Conservation (phyloP, 2,797 vertebrate genomes). For the Enteromius viviparus region DNA sequence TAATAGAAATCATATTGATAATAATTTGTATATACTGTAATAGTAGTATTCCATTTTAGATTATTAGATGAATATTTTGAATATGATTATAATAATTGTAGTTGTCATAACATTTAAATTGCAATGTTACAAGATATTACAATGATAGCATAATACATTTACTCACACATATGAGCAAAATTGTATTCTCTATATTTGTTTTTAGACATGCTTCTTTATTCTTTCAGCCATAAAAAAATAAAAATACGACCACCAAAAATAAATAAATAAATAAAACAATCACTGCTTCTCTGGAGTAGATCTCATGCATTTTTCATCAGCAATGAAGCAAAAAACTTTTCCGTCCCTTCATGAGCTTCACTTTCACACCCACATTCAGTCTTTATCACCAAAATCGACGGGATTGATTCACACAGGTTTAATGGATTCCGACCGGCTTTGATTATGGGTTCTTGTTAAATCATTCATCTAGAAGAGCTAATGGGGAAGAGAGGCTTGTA, state of each 20-base stretch:
- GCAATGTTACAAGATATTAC: not conserved
- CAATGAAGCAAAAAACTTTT: slow-evolving; percentile 63
- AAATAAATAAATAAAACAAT: slow-evolving; percentile 58
- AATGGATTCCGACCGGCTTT: slow-evolving; percentile 78
- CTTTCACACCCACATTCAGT: slow-evolving; percentile 55
- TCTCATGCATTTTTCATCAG: slow-evolving; percentile 77
- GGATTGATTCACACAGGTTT: slow-evolving; percentile 74
- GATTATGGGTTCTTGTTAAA: slow-evolving; percentile 79
- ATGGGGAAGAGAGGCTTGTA: slow-evolving; percentile 34
- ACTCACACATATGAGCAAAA: not conserved
- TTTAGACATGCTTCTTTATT: slow-evolving; percentile 43
- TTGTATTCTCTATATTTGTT: not conserved
- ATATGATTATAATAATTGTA: no score
- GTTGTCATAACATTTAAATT: not conserved
- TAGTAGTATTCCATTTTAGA: no score
- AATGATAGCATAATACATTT: not conserved
- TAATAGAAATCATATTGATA: no score
- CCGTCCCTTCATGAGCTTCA: slow-evolving; percentile 19
- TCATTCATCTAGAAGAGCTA: slow-evolving; percentile 76
- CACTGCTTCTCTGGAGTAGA: slow-evolving; percentile 68
- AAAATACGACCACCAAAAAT: no score
- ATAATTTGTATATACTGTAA: no score
- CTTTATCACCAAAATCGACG: slow-evolving; percentile 77
- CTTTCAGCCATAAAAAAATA: slow-evolving; percentile 68
- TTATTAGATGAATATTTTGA: no score